These are phyloP conservation scores for Lagocephalus sceleratus DNA, from an alignment of 2,797 vertebrate genomes.

Conservation along the genomic window DNA sequence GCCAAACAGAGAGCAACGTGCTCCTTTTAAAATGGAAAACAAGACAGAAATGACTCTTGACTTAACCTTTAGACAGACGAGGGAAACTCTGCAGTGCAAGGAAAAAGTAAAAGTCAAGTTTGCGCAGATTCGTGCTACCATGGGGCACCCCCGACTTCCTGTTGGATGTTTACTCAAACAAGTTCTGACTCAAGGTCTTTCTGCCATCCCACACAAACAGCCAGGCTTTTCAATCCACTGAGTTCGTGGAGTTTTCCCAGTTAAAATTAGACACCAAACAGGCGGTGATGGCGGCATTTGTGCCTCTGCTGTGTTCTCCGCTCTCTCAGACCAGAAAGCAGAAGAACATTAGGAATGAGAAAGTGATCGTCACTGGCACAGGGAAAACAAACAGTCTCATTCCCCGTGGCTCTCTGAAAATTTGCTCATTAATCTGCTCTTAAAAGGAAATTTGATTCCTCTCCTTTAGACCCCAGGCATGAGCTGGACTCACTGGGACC, in stretches of 20 bases:
- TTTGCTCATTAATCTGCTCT: constrained; percentile 56
- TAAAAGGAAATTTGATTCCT: constrained; percentile 49
- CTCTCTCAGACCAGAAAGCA: constrained; percentile 38
- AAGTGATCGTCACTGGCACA: constrained; percentile 28
- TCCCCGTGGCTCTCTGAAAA: constrained; percentile 38
- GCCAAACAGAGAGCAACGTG: not conserved
- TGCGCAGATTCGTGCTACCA: not conserved
- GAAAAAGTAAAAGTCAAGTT: not conserved
- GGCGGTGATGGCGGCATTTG: too few species aligned
- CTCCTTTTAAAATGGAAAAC: not conserved
- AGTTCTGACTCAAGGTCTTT: not conserved
- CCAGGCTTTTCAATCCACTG: not conserved
- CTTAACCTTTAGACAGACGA: constrained; percentile 5
- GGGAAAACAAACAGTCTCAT: constrained; percentile 57
- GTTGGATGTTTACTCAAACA: not conserved
- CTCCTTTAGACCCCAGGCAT: constrained; percentile 24
- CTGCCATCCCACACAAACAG: not conserved
- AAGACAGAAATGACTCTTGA: constrained; percentile 7
- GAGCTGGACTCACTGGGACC: constrained; percentile 12
- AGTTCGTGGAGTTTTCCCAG: too few species aligned
- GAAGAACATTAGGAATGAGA: constrained; percentile 42
- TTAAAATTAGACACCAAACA: too few species aligned
- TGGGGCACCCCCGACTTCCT: not conserved
- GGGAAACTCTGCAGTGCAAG: not conserved
- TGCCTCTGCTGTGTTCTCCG: constrained; percentile 1